phyloP scores from a whole-genome alignment of 2,113 vertebrate genomes.

The Baryphthengus martii region DNA sequence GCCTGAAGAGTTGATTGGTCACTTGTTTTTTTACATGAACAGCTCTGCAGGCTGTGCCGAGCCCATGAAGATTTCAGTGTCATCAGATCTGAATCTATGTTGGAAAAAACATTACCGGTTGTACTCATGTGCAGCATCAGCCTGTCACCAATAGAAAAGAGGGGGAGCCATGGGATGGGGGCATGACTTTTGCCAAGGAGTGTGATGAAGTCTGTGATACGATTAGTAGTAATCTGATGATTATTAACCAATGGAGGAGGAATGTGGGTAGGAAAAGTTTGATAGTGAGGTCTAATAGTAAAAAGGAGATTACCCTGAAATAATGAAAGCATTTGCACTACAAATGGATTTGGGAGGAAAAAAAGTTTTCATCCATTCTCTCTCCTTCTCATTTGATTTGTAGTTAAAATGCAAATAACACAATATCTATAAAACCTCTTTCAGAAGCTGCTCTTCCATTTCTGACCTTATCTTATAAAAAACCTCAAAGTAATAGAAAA shows the following conservation, averaged over 20 bases:
- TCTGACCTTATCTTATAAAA: not conserved
- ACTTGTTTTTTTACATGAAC: not conserved
- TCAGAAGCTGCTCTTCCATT: not conserved
- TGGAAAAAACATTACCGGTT: not conserved
- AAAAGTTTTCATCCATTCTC: not conserved
- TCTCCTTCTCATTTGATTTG: not conserved
- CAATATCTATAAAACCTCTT: not conserved
- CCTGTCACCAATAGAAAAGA: not conserved
- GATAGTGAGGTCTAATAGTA: not conserved
- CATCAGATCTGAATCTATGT: not conserved
- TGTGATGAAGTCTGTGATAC: not conserved
- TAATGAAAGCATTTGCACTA: not conserved
- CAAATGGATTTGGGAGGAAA: not conserved
- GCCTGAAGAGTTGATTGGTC: not conserved
- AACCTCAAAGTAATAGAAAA: not conserved
- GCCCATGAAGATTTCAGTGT: not conserved
- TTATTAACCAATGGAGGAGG: not conserved
- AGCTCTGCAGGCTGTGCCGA: not conserved
- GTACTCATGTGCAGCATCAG: not conserved
- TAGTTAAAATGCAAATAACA: slow-evolving; percentile 11
- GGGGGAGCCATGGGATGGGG: no score
- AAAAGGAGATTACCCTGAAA: not conserved
- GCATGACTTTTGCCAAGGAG: not conserved
- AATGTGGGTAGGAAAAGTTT: not conserved
- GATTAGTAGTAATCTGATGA: not conserved